phyloP scores from a whole-genome alignment of 2,113 vertebrate genomes.

The Nesogale talazaci region DNA sequence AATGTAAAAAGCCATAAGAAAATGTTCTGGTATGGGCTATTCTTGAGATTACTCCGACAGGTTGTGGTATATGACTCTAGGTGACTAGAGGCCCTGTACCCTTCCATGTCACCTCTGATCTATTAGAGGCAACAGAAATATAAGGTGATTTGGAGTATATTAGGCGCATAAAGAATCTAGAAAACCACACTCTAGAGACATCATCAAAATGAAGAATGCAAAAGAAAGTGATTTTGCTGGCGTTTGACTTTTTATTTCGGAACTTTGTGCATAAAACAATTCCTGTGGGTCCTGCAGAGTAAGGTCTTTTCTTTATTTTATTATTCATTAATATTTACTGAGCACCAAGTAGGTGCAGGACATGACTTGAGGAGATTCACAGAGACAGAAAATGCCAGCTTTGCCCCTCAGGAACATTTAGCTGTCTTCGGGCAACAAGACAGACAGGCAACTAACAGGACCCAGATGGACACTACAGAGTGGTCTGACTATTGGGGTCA shows the following conservation, averaged over 20 bases:
- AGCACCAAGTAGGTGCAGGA: constrained; percentile 35
- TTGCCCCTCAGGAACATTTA: constrained; percentile 57
- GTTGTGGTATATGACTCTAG: constrained; percentile 66
- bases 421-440: background rate
- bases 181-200: constrained; percentile 77
- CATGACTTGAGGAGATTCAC: constrained; percentile 10
- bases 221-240: constrained; percentile 76
- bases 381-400: constrained; percentile 65
- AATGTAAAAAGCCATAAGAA: constrained; percentile 50
- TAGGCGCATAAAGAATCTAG: constrained; percentile 69
- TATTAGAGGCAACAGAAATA: constrained; percentile 75
- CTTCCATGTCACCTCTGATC: constrained; percentile 66
- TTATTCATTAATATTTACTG: constrained; percentile 71
- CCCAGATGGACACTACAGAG: background rate
- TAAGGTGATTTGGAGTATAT: constrained; percentile 75
- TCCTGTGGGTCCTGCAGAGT: constrained; percentile 63
- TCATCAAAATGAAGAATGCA: constrained; percentile 81
- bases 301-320: constrained; percentile 44
- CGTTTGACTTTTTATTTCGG: constrained; percentile 74
- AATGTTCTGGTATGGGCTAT: constrained; percentile 24
- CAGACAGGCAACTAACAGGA: background rate
- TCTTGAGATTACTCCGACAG: constrained; percentile 34
- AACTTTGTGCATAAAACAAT: constrained; percentile 76
- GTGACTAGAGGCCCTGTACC: constrained; percentile 52
- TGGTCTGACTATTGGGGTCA: background rate